Conservation (phyloP, 2,888 invertebrate species). For the Euzetes globulus region DNA sequence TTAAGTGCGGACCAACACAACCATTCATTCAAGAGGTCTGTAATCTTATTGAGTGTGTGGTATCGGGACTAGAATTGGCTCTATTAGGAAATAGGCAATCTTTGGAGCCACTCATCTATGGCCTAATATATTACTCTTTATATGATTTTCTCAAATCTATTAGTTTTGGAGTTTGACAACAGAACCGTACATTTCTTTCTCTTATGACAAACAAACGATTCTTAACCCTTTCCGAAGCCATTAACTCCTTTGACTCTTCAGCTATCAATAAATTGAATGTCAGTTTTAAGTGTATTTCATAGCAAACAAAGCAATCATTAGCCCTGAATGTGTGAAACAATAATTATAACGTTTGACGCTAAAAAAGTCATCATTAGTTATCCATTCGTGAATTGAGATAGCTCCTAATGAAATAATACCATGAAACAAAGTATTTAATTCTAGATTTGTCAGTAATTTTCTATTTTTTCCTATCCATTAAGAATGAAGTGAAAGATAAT, state of each 20-base stretch:
- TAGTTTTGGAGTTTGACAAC: not conserved
- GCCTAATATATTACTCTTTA: not conserved
- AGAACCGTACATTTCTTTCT: not conserved
- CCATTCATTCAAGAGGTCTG: not conserved
- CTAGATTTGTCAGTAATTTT: not conserved
- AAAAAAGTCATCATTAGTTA: constrained; percentile 4
- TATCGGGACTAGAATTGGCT: not conserved
- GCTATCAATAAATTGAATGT: not conserved
- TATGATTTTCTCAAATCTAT: not conserved
- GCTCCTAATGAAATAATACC: constrained; percentile 1
- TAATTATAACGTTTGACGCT: constrained; percentile 16
- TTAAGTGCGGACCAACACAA: not conserved
- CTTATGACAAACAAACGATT: too few relatives aligned
- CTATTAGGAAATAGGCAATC: constrained; percentile 11
- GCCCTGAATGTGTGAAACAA: not conserved
- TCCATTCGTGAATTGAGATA: not conserved
- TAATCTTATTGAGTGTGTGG: not conserved
- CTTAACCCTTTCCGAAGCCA: not conserved
- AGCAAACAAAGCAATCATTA: not conserved
- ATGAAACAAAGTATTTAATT: not conserved
- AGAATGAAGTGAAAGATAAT: not conserved
- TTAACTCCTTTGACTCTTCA: constrained; percentile 7
- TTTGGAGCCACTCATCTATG: not conserved
- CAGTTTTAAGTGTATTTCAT: not conserved
- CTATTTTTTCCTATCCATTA: not conserved